phyloP scores from a whole-genome alignment of 2,797 vertebrate genomes.

The Thamnophis elegans region DNA sequence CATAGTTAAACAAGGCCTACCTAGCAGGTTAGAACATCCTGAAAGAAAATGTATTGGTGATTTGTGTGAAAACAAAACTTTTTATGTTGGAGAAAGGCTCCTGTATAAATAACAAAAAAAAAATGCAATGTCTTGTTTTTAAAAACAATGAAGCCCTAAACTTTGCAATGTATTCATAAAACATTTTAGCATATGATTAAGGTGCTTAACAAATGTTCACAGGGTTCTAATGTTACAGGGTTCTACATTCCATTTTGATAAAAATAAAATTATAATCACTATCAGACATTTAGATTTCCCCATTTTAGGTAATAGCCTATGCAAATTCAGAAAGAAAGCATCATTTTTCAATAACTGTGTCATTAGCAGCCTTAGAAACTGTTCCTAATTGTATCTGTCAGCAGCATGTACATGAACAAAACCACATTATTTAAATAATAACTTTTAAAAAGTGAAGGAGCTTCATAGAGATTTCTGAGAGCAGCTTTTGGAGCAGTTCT shows the following conservation, averaged over 20 bases:
- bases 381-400: neutral
- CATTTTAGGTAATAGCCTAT: neutral
- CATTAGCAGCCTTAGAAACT: neutral
- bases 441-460: neutral
- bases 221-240: neutral
- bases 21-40: slow-evolving; percentile 59
- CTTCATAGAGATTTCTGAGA: neutral
- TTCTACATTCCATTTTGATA: neutral
- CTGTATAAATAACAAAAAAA: slow-evolving; percentile 54
- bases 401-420: neutral
- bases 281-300: neutral
- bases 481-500: neutral
- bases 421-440: neutral
- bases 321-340: neutral
- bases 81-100: slow-evolving; percentile 47
- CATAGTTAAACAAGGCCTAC: slow-evolving; percentile 67
- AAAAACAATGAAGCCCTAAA: slow-evolving; percentile 10
- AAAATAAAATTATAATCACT: neutral
- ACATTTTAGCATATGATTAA: slow-evolving; percentile 39
- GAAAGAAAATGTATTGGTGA: slow-evolving; percentile 66
- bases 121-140: slow-evolving; percentile 41
- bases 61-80: slow-evolving; percentile 63
- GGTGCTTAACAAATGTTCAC: neutral
- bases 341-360: neutral
- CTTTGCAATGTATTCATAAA: slow-evolving; percentile 44